Percentiles rank a stretch among this genome's conserved stretches.
Evolutionary conservation across 2,797 vertebrate species (phyloP).

Genomic region (Epinephelus malabaricus): DNA sequence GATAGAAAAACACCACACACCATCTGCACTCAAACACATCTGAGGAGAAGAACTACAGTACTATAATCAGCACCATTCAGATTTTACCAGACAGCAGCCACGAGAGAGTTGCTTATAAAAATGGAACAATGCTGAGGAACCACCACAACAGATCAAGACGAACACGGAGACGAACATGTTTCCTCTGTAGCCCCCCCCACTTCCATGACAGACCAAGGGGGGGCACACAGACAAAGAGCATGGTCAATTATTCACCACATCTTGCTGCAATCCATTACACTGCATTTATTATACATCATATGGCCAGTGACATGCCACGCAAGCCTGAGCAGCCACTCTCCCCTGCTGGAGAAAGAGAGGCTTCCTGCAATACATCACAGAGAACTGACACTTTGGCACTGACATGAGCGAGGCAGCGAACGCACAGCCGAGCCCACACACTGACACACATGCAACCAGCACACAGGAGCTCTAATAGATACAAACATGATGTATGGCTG

Average conservation of each 20-base stretch:
- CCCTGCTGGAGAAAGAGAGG: conserved; percentile 32
- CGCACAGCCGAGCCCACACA: conserved; percentile 1
- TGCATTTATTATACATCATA: conserved; percentile 84
- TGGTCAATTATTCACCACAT: conserved; percentile 84
- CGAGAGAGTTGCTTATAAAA: conserved; percentile 30
- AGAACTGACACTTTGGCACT: conserved; percentile 43
- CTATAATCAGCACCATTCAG: conserved; percentile 20
- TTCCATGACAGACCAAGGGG: conserved; percentile 9
- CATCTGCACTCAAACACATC: conserved; percentile 28
- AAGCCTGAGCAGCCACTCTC: conserved; percentile 62
- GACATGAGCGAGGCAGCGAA: conserved; percentile 34
- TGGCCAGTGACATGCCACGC: conserved; percentile 67
- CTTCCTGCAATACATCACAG: conserved; percentile 60
- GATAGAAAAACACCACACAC: conserved; percentile 21
- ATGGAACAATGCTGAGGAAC: conserved; percentile 22
- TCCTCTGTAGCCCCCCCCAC: conserved; percentile 19
- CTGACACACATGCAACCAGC: conserved; percentile 13
- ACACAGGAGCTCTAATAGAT: conserved; percentile 9
- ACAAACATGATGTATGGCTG: conserved; percentile 50
- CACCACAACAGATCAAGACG: conserved; percentile 22
- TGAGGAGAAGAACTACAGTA: conserved; percentile 1
- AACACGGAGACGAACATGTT: conserved; percentile 37
- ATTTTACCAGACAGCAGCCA: conserved; percentile 19
- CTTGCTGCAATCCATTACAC: conserved; percentile 85
- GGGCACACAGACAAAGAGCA: conserved; percentile 77